Evolutionary conservation across 2,113 vertebrate species (phyloP).

Genomic region (Oncorhynchus mykiss): DNA sequence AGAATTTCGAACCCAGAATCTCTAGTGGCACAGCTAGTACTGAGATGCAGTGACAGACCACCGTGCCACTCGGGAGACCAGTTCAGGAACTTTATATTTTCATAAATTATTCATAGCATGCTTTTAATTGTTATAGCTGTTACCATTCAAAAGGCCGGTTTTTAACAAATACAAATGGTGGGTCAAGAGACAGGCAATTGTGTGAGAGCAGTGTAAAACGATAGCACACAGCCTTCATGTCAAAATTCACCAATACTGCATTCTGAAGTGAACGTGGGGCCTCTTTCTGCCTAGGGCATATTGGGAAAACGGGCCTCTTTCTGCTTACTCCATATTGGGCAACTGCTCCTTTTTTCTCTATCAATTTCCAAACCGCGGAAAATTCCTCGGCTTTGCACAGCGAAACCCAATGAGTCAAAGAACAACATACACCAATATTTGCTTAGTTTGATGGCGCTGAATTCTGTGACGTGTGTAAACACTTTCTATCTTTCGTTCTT

Average conservation of each 20-base stretch:
- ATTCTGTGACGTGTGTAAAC: constrained; percentile 23
- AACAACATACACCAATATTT: constrained; percentile 40
- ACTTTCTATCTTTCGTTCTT: not conserved
- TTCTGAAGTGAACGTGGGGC: constrained; percentile 63
- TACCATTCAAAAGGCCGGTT: constrained; percentile 2
- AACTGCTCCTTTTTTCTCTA: constrained; percentile 39
- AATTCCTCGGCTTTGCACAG: constrained; percentile 30
- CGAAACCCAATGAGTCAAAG: constrained; percentile 32
- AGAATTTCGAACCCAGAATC: no score
- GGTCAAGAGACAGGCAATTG: constrained; percentile 43
- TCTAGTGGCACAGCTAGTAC: no score
- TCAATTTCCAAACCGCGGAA: constrained; percentile 37
- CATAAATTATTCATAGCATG: not conserved
- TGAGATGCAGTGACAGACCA: no score
- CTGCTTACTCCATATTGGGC: constrained; percentile 49
- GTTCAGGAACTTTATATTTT: not conserved
- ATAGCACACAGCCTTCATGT: constrained; percentile 62
- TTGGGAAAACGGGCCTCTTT: constrained; percentile 63
- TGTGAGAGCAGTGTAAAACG: constrained; percentile 55
- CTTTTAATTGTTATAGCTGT: not conserved
- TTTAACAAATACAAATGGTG: constrained; percentile 31
- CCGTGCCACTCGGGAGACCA: no score
- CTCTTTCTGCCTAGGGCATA: constrained; percentile 54
- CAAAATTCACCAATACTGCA: constrained; percentile 63
- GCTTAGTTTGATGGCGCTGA: constrained; percentile 11